Evolutionary conservation across 2,888 invertebrate genomes (phyloP).

Genomic region (Heliconius hortense): DNA sequence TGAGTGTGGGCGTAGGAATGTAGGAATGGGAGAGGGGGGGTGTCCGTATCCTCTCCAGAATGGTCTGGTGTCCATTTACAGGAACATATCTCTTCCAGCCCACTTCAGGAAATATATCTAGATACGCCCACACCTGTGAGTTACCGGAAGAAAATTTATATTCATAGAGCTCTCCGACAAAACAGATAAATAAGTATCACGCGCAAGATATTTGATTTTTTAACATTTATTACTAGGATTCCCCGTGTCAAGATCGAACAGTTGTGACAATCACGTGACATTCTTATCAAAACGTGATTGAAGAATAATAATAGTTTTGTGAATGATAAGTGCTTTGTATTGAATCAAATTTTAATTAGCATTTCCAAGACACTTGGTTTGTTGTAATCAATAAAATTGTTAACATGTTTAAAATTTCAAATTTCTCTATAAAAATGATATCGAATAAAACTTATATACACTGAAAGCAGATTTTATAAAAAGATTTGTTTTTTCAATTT

Average conservation of each 20-base stretch:
- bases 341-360: background rate
- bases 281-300: slow-evolving; percentile 5
- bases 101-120: too few relatives aligned
- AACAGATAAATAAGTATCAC: background rate
- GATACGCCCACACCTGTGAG: too few relatives aligned
- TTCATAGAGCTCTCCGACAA: background rate
- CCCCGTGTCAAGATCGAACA: background rate
- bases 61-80: too few relatives aligned
- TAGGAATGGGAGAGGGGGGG: too few relatives aligned
- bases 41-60: too few relatives aligned
- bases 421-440: background rate
- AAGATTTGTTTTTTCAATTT: background rate
- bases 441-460: background rate
- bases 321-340: background rate
- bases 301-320: slow-evolving; percentile 1
- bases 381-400: background rate
- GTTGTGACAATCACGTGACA: slow-evolving; percentile 5
- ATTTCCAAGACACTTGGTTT: too few relatives aligned
- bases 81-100: too few relatives aligned
- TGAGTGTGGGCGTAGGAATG: background rate
- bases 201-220: background rate
- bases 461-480: background rate
- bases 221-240: slow-evolving; percentile 7
- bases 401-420: background rate
- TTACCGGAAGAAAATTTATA: background rate